These are phyloP conservation scores for Eurystomus glaucurus DNA, from an alignment of 2,797 vertebrate species.

Conservation along the genomic window DNA sequence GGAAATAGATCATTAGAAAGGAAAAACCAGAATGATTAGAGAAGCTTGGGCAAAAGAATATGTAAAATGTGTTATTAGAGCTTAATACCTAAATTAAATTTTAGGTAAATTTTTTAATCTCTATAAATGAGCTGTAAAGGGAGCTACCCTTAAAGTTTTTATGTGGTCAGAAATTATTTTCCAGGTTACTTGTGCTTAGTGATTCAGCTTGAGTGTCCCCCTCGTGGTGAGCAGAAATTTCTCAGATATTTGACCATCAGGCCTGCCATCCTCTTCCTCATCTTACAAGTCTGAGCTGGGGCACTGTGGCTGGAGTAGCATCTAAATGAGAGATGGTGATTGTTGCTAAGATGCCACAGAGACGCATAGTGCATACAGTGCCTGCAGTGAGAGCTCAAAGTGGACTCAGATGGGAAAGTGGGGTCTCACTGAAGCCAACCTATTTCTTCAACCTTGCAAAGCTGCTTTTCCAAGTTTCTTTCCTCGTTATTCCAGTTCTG, in stretches of 20 bases:
- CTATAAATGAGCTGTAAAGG: background rate
- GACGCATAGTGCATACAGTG: accelerated
- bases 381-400: background rate
- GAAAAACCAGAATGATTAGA: background rate
- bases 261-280: background rate
- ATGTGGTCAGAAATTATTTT: background rate
- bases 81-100: background rate
- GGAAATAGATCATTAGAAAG: background rate
- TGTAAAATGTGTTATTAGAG: background rate
- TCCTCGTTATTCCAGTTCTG: background rate
- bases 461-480: background rate
- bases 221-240: background rate
- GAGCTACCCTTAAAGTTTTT: background rate
- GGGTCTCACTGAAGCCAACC: background rate
- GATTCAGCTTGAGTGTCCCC: background rate
- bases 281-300: background rate
- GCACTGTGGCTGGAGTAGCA: background rate
- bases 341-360: background rate
- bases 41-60: background rate
- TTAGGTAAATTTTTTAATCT: background rate
- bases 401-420: background rate
- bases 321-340: background rate
- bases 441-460: background rate
- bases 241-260: background rate
- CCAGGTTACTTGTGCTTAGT: background rate